Base-by-base conservation (phyloP, 37 sponge, comb jelly and placozoan species). In the Mnemiopsis leidyi region DNA sequence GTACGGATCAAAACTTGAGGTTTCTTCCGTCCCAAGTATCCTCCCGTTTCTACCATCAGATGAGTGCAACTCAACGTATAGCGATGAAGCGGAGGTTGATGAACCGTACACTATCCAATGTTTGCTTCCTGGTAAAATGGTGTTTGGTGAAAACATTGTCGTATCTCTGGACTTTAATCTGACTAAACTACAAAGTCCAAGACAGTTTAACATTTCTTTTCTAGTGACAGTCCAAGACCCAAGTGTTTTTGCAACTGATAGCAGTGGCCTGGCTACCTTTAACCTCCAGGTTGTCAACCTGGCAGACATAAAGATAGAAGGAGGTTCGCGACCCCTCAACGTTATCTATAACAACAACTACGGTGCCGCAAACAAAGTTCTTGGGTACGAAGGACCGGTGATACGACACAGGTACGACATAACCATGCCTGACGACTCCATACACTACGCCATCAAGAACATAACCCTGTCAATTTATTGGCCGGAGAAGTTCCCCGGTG, bases 321-420 rank as follows among this genome's bases (percentile, higher is more conserved):
- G 79, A 34, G 79, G 79, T 0, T 77, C 79, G 36, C 33, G 36
- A 16, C 32, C 26, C 33, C 36, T 31, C 35, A 32, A 32, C 9
- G 32, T 77, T 1, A 18, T 33, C 36, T 77, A 77, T 33, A 85
- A 85, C 90, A 85, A 85, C 90, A 33, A 85, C 25, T 85, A 85
- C 61, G 61, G 90, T 0, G 90, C 36, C 2, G 24, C 36, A 9
- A 85, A 85, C 35, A 85, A 85, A 61, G 39, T 39, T 0, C 48
- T 85, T n/a, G 90, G 90, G 29, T 85, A 85, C 48, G 30, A 23
- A 0, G 90, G 90, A 5, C 90, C 90, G 26, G 35, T 37, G 7
- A 23, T 39, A 0, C 33, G 35, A 39, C 90, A 85, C 48, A 33
- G 7, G 24, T 38, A 40, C 26, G 90, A 85, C 13, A 7, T 85